A percentile compares a stretch with the other conserved stretches of the same genome.
Conservation (phyloP, 1,140 invertebrate species). For the Steinernema feltiae region DNA sequence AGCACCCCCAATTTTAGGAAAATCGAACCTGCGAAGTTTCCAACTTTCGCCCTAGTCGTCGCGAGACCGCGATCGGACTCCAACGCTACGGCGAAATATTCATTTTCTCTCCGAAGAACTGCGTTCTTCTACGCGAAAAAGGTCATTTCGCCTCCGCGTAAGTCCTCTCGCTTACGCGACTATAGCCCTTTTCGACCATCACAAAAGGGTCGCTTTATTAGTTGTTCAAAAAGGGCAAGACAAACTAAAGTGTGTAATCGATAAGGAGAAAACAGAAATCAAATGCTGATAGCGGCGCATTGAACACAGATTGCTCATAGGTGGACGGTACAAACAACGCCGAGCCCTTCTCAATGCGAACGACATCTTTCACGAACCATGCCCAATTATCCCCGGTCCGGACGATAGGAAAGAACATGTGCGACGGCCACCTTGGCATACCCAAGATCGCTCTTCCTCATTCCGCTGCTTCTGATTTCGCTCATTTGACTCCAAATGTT, state of each 20-base stretch:
- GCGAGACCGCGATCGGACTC: not conserved
- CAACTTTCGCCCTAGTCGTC: not conserved
- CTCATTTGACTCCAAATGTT: too few relatives aligned
- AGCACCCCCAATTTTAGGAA: not conserved
- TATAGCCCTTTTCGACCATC: not conserved
- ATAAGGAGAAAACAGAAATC: not conserved
- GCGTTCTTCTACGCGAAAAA: too few relatives aligned
- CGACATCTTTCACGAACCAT: not conserved
- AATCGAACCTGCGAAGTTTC: not conserved
- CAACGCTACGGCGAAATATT: not conserved
- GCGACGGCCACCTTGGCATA: not conserved
- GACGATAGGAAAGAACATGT: not conserved
- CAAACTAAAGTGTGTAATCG: not conserved
- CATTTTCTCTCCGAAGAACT: too few relatives aligned
- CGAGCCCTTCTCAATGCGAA: not conserved
- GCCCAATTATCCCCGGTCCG: not conserved
- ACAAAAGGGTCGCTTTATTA: not conserved
- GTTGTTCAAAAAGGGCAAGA: not conserved
- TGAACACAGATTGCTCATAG: not conserved
- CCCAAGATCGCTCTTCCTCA: not conserved
- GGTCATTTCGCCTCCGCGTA: too few relatives aligned
- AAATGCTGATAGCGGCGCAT: not conserved
- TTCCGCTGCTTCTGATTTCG: too few relatives aligned
- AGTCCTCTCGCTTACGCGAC: too few relatives aligned
- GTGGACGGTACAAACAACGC: not conserved